Percentiles rank a stretch among this genome's conserved stretches.
phyloP scores from a whole-genome alignment of 1,140 invertebrate species.

The Penaeus indicus region DNA sequence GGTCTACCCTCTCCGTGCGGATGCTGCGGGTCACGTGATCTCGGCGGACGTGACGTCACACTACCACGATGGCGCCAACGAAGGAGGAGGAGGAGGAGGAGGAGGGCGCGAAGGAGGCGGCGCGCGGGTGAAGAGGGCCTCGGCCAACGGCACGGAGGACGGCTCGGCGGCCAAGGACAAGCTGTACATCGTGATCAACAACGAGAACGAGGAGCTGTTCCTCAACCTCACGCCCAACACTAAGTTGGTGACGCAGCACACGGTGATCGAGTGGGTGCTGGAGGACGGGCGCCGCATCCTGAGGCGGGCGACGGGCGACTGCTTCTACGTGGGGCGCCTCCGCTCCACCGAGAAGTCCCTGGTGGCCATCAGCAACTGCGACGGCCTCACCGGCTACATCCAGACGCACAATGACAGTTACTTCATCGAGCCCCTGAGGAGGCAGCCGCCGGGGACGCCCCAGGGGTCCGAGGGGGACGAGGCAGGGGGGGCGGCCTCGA shows the following conservation, averaged over 20 bases:
- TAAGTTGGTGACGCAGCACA: conserved; percentile 51
- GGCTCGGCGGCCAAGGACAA: conserved; percentile 27
- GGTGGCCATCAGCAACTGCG: conserved; percentile 64
- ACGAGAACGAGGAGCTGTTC: conserved; percentile 59
- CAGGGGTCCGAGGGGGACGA: not conserved
- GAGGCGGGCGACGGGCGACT: conserved; percentile 40
- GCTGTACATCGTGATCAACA: conserved; percentile 63
- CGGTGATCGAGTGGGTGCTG: conserved; percentile 65
- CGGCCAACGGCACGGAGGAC: not conserved
- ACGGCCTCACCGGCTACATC: conserved; percentile 63
- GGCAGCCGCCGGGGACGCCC: not conserved
- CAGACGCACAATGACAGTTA: conserved; percentile 63
- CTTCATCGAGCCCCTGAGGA: conserved; percentile 63
- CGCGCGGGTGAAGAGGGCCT: not conserved
- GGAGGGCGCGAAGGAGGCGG: too few relatives aligned
- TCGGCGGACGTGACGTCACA: too few relatives aligned
- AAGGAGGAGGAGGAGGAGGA: too few relatives aligned
- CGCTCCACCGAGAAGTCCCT: conserved; percentile 42
- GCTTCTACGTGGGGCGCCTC: conserved; percentile 60
- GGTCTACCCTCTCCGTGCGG: too few relatives aligned
- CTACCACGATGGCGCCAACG: too few relatives aligned
- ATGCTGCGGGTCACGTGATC: too few relatives aligned
- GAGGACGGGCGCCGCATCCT: conserved; percentile 52
- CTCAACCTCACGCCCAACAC: conserved; percentile 61
- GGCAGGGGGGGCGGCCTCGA: not conserved